Percentiles rank a stretch among this genome's conserved stretches.
These are phyloP conservation scores for Sarcophilus harrisii DNA, from an alignment of 2,797 vertebrate species.

Conservation along the genomic window DNA sequence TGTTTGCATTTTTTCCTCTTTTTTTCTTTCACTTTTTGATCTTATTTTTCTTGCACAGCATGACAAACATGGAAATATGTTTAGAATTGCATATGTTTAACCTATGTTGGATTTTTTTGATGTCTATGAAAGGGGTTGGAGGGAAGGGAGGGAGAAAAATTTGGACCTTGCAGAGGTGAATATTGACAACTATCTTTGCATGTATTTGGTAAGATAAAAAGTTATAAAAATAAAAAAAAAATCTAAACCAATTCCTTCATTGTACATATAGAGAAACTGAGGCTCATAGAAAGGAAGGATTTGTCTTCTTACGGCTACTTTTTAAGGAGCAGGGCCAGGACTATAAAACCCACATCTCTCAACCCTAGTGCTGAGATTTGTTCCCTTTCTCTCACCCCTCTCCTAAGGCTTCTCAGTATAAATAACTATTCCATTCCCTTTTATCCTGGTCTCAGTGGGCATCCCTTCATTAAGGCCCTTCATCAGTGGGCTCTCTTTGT, in stretches of 20 bases:
- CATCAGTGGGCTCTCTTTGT: background rate
- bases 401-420: background rate
- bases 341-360: background rate
- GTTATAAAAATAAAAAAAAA: background rate
- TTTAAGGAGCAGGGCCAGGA: background rate
- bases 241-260: background rate
- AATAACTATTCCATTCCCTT: conserved; percentile 36
- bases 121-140: too few relatives aligned
- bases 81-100: too few relatives aligned
- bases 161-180: too few relatives aligned
- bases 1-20: too few relatives aligned
- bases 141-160: too few relatives aligned
- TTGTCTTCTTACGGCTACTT: background rate
- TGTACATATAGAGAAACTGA: background rate
- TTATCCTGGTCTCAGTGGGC: background rate
- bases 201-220: too few relatives aligned
- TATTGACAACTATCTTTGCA: too few relatives aligned
- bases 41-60: too few relatives aligned
- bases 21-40: too few relatives aligned
- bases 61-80: too few relatives aligned
- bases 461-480: conserved; percentile 34
- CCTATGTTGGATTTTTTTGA: too few relatives aligned
- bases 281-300: background rate
- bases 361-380: background rate
- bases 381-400: background rate